Base-by-base conservation (phyloP, 2,113 vertebrate species). In the Hiodon tergisus region DNA sequence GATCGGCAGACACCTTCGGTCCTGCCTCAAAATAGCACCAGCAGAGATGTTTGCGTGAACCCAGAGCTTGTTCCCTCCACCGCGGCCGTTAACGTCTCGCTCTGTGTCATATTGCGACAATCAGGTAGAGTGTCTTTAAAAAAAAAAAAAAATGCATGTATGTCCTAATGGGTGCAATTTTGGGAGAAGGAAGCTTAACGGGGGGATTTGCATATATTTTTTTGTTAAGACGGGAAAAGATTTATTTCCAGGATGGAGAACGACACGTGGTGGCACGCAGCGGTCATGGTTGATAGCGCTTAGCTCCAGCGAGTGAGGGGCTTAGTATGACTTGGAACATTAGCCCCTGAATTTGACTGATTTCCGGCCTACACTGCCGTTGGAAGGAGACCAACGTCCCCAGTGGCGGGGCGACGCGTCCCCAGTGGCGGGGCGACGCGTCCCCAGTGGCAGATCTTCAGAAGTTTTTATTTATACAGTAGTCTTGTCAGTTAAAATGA, bases 121-220 rank as follows among this genome's bases (percentile, higher is more conserved):
- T 83, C 83, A 75, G 85, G 80, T 85, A 65, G 79, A 82, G 83
- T 83, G 5, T 47, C 2, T 79, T 75, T 87, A 85, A 87, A 86
- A 87, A 83, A 78, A 79, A 61, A 59, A 68, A 69, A 67, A 31
- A 31, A 31, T 31, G 31, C 31, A 31, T 31, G 31, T 31, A 31
- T 31, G 31, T 31, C 79, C 76, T 78, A 75, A 81, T 84, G 81
- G 83, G 79, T 65, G 77, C 80, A 81, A 59, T 80, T 85, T 82
- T 68, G 13, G 60, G 59, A 17, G 67, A 70, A 77, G 69, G 71
- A 80, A 60, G 81, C 76, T 83, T 79, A 72, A 59, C 50, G 75
- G 69, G 31, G 70, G 76, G 81, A 85, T 86, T 81, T 83, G 81
- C 82, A 81, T 86, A 81, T 79, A 58, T 73, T 9, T 83, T 79